Conservation (phyloP, 2,888 invertebrate genomes). For the Brassicogethes aeneus region DNA sequence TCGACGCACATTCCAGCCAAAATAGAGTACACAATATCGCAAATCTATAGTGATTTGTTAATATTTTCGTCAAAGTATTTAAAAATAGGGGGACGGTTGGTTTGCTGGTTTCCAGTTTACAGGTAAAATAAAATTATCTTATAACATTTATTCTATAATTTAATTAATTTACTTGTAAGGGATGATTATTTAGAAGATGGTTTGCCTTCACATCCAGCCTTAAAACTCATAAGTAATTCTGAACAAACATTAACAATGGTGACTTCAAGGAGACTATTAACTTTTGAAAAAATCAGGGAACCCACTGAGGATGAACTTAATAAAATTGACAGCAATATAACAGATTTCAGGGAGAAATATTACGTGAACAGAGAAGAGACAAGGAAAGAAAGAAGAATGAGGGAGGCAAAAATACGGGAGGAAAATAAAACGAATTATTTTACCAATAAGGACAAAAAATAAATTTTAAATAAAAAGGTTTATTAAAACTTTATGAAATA, state of each 20-base stretch:
- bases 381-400: slow-evolving; percentile 50
- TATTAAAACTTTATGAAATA: too few relatives aligned
- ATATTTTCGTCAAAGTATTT: slow-evolving; percentile 74
- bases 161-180: slow-evolving; percentile 38
- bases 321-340: slow-evolving; percentile 23
- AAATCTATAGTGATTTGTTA: slow-evolving; percentile 78
- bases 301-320: slow-evolving; percentile 40
- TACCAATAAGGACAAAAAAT: too few relatives aligned
- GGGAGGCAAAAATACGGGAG: slow-evolving; percentile 34
- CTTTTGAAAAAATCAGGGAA: slow-evolving; percentile 68
- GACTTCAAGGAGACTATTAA: slow-evolving; percentile 74
- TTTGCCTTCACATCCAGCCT: slow-evolving; percentile 72
- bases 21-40: slow-evolving; percentile 72
- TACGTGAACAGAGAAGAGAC: slow-evolving; percentile 59
- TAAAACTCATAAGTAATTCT: slow-evolving; percentile 71
- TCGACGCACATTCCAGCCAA: slow-evolving; percentile 74
- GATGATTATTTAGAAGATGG: slow-evolving; percentile 62
- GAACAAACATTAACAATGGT: slow-evolving; percentile 80
- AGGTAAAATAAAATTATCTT: slow-evolving; percentile 45
- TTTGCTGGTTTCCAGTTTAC: slow-evolving; percentile 93
- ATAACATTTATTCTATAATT: background rate
- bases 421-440: slow-evolving; percentile 28
- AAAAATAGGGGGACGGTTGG: slow-evolving; percentile 67
- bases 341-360: slow-evolving; percentile 58
- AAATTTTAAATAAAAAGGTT: slow-evolving; percentile 11